phyloP scores from a whole-genome alignment of 1,140 invertebrate genomes.

The Phymorhynchus buccinoides region DNA sequence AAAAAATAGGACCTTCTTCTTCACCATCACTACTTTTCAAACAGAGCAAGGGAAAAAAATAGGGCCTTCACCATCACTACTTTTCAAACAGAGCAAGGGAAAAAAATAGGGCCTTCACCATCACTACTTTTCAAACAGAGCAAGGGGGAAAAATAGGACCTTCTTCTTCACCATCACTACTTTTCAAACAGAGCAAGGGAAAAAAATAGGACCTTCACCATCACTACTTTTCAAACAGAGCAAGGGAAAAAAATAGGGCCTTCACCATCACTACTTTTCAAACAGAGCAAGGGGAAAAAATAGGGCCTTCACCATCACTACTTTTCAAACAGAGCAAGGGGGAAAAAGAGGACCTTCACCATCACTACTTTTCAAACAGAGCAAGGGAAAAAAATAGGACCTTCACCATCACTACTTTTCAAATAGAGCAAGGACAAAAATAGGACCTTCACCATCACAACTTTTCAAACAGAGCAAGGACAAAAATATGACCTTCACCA shows the following conservation, averaged over 20 bases:
- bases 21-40: background rate
- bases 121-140: background rate
- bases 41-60: background rate
- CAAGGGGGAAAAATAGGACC: background rate
- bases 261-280: background rate
- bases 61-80: background rate
- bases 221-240: background rate
- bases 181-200: background rate
- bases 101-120: background rate
- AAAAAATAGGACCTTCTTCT: background rate
- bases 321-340: background rate
- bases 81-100: background rate
- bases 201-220: background rate
- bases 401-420: background rate
- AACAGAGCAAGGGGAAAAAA: background rate
- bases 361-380: background rate
- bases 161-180: background rate
- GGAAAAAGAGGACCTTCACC: background rate
- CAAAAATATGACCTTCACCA: background rate
- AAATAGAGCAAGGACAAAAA: background rate
- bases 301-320: background rate
- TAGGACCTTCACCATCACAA: background rate
- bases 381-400: background rate
- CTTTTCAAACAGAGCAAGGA: background rate
- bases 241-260: background rate